These are phyloP conservation scores for Heliconius cydno DNA, from an alignment of 2,888 invertebrate genomes.

Conservation along the genomic window DNA sequence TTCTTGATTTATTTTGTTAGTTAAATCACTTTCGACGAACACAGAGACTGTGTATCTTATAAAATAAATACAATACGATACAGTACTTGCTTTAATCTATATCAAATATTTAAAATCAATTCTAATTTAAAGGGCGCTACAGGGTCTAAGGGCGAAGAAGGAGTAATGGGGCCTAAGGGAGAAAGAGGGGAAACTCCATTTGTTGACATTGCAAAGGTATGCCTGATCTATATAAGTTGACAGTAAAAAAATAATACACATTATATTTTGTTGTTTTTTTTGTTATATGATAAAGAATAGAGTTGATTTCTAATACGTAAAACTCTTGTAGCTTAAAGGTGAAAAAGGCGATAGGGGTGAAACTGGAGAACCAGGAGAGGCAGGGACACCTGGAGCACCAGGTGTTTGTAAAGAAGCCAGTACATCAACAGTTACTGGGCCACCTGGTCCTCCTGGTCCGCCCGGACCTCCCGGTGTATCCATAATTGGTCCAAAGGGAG, in stretches of 20 bases:
- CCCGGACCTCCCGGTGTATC: slow-evolving; percentile 66
- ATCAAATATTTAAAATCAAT: neutral
- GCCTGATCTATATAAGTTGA: neutral
- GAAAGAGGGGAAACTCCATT: slow-evolving; percentile 62
- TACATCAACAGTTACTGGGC: slow-evolving; percentile 19
- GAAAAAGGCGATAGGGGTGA: slow-evolving; percentile 66
- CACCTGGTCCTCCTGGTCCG: slow-evolving; percentile 56
- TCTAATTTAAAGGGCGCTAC: slow-evolving; percentile 62
- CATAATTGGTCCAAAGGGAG: slow-evolving; percentile 66
- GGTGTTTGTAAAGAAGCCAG: slow-evolving; percentile 45
- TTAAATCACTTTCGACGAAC: no score
- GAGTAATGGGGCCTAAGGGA: slow-evolving; percentile 59
- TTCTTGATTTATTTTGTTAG: no score
- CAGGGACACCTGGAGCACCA: slow-evolving; percentile 57
- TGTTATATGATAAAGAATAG: neutral
- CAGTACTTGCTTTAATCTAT: no score
- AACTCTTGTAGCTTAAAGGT: slow-evolving; percentile 60
- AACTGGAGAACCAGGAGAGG: slow-evolving; percentile 56
- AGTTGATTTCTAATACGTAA: neutral
- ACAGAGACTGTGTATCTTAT: no score
- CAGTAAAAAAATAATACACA: neutral
- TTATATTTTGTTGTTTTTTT: no score
- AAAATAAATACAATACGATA: neutral
- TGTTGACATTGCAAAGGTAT: slow-evolving; percentile 60
- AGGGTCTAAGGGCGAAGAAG: slow-evolving; percentile 75